phyloP scores from a whole-genome alignment of 2,888 invertebrate species.

The Sinodicranocentrus sp. region DNA sequence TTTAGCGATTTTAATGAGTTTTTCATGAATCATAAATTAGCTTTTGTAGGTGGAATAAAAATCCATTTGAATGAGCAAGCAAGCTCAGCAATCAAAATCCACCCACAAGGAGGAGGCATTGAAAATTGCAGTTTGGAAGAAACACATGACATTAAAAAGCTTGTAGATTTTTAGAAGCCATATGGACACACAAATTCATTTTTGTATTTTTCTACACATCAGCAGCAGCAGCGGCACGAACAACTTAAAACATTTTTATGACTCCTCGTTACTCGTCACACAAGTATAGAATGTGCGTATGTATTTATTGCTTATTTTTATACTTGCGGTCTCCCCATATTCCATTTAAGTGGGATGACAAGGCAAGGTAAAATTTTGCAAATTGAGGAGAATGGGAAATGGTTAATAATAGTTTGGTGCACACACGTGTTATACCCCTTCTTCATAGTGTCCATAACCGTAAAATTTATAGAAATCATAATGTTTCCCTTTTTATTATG shows the following conservation, averaged over 20 bases:
- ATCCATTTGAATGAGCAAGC: constrained; percentile 25
- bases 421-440: constrained; percentile 11
- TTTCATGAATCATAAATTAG: constrained; percentile 63
- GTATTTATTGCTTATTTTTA: no score
- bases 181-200: no score
- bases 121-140: no score
- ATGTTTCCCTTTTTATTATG: constrained; percentile 49
- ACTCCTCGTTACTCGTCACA: constrained; percentile 8
- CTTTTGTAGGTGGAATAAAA: constrained; percentile 53
- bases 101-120: constrained; percentile 44
- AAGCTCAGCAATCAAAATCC: constrained; percentile 9
- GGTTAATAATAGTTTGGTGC: constrained; percentile 31
- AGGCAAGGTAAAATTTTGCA: constrained; percentile 45
- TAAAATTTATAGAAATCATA: constrained; percentile 46
- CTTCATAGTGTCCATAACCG: constrained; percentile 43
- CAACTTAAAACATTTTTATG: constrained; percentile 28
- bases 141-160: background rate
- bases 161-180: no score
- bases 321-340: constrained; percentile 34
- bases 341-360: constrained; percentile 39
- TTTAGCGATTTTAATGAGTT: constrained; percentile 44
- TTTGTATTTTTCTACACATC: no score
- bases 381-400: constrained; percentile 47
- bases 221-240: no score
- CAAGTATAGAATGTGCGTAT: no score